phyloP scores from a whole-genome alignment of 2,888 invertebrate genomes.

The Drosophila leonis region DNA sequence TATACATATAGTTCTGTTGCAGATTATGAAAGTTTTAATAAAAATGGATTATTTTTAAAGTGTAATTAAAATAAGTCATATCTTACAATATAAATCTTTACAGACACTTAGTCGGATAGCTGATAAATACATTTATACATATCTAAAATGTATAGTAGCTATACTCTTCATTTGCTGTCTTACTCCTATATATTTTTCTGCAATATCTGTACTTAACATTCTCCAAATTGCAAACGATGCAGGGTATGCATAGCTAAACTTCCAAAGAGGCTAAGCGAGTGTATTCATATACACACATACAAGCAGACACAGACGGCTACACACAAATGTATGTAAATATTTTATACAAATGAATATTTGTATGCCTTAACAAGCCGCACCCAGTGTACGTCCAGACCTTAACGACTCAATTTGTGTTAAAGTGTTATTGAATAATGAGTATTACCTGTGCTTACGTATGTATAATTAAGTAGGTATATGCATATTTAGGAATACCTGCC shows the following conservation, averaged over 20 bases:
- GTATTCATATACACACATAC: background rate
- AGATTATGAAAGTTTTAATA: background rate
- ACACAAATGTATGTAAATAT: conserved; percentile 3
- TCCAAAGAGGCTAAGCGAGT: too few relatives aligned
- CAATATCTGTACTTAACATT: background rate
- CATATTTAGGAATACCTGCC: background rate
- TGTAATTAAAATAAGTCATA: background rate
- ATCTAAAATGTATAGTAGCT: too few relatives aligned
- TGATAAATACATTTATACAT: too few relatives aligned
- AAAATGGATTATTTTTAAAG: background rate
- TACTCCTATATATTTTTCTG: background rate
- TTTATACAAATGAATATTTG: conserved; percentile 13
- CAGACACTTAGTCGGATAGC: too few relatives aligned
- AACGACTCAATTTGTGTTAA: conserved; percentile 22
- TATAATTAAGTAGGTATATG: background rate
- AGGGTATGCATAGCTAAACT: conserved; percentile 1
- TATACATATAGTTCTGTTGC: too few relatives aligned
- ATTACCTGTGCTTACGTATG: background rate
- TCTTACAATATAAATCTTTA: too few relatives aligned
- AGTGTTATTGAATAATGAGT: conserved; percentile 11
- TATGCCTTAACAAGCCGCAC: conserved; percentile 12
- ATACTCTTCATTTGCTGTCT: too few relatives aligned
- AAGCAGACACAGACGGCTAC: background rate
- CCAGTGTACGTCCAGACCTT: conserved; percentile 1
- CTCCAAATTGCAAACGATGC: background rate